Evolutionary conservation across 2,888 invertebrate species (phyloP).

Genomic region (Drosophila imparisetae): DNA sequence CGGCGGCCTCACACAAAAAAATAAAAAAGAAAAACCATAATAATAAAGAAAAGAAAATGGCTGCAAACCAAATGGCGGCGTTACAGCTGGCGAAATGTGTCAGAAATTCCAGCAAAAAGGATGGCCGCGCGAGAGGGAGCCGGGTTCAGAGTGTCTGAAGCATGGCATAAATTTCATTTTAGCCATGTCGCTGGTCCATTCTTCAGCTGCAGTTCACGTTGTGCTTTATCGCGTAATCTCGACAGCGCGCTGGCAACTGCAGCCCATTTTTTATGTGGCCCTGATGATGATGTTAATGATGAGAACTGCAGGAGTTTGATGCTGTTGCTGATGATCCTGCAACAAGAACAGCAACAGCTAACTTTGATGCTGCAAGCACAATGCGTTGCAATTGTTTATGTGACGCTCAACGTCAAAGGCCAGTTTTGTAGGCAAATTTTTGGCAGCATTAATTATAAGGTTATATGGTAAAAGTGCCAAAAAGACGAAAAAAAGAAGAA

Average conservation of each 20-base stretch:
- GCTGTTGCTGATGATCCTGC: conserved; percentile 46
- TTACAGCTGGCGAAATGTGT: conserved; percentile 62
- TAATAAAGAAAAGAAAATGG: conserved; percentile 18
- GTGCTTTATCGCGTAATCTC: conserved; percentile 74
- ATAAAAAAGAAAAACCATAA: not conserved
- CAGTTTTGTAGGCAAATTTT: conserved; percentile 51
- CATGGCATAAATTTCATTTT: conserved; percentile 62
- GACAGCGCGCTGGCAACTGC: conserved; percentile 58
- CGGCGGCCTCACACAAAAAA: conserved; percentile 23
- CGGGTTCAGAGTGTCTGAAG: conserved; percentile 17
- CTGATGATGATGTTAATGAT: conserved; percentile 72
- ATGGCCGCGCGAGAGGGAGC: conserved; percentile 10
- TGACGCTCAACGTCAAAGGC: conserved; percentile 31
- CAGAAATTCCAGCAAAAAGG: conserved; percentile 35
- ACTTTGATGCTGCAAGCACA: conserved; percentile 45
- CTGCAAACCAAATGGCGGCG: conserved; percentile 64
- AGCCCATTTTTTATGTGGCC: conserved; percentile 40
- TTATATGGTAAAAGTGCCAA: conserved; percentile 34
- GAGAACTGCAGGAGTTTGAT: conserved; percentile 4
- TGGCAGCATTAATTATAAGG: conserved; percentile 58
- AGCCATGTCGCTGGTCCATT: conserved; percentile 69
- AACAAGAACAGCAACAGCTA: conserved; percentile 10
- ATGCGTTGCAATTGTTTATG: conserved; percentile 60
- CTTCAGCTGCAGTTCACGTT: conserved; percentile 56
- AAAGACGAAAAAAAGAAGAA: not conserved